phyloP scores from a whole-genome alignment of 2,888 invertebrate species.

The Oasisia sp. region DNA sequence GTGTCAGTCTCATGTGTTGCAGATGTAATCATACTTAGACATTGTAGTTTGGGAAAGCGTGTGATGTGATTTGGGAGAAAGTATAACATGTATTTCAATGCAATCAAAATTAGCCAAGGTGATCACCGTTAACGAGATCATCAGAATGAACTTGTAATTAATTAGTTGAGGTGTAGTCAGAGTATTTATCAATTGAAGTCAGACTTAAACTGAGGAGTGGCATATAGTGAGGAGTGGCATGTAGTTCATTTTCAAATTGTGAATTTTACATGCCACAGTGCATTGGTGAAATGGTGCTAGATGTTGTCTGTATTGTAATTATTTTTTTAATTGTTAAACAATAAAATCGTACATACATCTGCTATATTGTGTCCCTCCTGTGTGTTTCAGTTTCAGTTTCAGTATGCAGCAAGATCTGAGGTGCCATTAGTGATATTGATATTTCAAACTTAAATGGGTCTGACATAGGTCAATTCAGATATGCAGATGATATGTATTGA shows the following conservation, averaged over 20 bases:
- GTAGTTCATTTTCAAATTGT: not conserved
- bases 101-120: not conserved
- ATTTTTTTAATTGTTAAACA: slow-evolving; percentile 5
- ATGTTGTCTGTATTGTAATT: not conserved
- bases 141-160: not conserved
- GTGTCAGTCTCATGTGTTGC: not conserved
- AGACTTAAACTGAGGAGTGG: not conserved
- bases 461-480: no score
- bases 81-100: not conserved
- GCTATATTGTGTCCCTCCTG: not conserved
- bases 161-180: not conserved
- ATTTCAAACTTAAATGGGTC: no score
- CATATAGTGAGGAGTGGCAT: no score
- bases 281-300: not conserved
- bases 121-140: not conserved
- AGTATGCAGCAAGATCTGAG: no score
- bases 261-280: not conserved
- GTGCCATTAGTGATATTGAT: no score
- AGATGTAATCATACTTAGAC: not conserved
- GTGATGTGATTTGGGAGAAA: not conserved
- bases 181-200: not conserved
- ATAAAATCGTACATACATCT: not conserved
- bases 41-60: not conserved
- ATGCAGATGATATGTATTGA: no score
- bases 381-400: not conserved